Conservation (phyloP, 2,113 vertebrate species). For the Odontesthes bonariensis region DNA sequence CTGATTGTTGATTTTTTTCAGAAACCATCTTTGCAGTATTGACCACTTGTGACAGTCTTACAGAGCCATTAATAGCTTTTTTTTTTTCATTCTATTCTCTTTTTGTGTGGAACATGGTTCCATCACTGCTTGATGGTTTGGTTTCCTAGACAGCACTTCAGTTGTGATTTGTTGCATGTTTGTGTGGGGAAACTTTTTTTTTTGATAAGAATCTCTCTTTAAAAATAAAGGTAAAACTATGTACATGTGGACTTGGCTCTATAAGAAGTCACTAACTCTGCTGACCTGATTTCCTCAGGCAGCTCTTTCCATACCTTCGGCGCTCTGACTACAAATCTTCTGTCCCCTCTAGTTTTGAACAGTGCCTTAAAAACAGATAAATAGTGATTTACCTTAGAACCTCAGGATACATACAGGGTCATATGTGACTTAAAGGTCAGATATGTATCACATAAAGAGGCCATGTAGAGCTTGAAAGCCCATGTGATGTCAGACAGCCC, state of each 20-base stretch:
- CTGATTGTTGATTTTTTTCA: too few relatives aligned
- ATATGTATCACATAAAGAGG: not conserved
- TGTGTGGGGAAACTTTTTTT: too few relatives aligned
- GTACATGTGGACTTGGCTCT: not conserved
- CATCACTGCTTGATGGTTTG: too few relatives aligned
- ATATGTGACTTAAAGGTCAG: not conserved
- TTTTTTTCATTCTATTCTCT: not conserved
- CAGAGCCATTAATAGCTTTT: not conserved
- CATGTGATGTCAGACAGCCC: not conserved
- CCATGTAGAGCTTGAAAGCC: not conserved
- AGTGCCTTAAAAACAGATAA: not conserved
- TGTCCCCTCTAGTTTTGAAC: not conserved
- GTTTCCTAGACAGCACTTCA: too few relatives aligned
- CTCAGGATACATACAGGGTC: not conserved
- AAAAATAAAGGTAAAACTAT: not conserved
- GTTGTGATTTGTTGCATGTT: too few relatives aligned
- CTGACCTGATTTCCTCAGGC: slow-evolving; percentile 5
- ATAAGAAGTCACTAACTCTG: not conserved
- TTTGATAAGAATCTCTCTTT: too few relatives aligned
- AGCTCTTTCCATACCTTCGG: not conserved
- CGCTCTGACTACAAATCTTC: not conserved
- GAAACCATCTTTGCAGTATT: not conserved
- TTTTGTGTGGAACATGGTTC: too few relatives aligned
- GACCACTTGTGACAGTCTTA: not conserved
- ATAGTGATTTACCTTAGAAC: not conserved